Evolutionary conservation across 1,140 invertebrate genomes (phyloP).

Genomic region (Araneus ventricosus): DNA sequence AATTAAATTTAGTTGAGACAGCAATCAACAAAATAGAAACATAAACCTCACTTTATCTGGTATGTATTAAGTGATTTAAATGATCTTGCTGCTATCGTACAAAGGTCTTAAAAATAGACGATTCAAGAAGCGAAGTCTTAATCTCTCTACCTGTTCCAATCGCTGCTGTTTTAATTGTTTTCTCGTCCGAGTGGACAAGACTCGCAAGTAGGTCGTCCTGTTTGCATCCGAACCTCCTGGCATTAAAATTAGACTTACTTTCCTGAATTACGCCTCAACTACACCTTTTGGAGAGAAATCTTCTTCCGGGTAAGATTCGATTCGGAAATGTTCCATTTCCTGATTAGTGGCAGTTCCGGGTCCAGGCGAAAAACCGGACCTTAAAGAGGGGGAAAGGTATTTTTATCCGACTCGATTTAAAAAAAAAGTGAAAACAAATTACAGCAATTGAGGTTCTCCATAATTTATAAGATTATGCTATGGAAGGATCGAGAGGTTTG

Average conservation of each 20-base stretch:
- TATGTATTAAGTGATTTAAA: too few relatives aligned
- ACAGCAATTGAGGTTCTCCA: background rate
- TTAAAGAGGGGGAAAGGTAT: background rate
- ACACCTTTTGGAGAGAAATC: background rate
- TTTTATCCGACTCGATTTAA: background rate
- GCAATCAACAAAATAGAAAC: too few relatives aligned
- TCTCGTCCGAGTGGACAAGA: background rate
- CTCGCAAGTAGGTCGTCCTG: background rate
- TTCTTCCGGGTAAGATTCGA: constrained; percentile 22
- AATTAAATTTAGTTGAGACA: too few relatives aligned
- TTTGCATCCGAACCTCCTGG: constrained; percentile 14
- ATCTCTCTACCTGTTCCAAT: background rate
- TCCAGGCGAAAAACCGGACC: background rate
- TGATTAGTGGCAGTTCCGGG: background rate
- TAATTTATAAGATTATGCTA: background rate
- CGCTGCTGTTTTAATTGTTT: background rate
- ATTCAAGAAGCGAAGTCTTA: too few relatives aligned
- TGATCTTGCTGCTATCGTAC: too few relatives aligned
- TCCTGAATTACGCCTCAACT: constrained; percentile 12
- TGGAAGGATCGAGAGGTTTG: background rate
- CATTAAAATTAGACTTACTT: background rate
- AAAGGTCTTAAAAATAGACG: too few relatives aligned
- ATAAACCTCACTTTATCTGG: too few relatives aligned
- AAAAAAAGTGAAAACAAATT: background rate
- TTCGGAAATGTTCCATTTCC: constrained; percentile 31